Conservation (phyloP, 2,888 invertebrate genomes). For the Lacanobia wlatinum region DNA sequence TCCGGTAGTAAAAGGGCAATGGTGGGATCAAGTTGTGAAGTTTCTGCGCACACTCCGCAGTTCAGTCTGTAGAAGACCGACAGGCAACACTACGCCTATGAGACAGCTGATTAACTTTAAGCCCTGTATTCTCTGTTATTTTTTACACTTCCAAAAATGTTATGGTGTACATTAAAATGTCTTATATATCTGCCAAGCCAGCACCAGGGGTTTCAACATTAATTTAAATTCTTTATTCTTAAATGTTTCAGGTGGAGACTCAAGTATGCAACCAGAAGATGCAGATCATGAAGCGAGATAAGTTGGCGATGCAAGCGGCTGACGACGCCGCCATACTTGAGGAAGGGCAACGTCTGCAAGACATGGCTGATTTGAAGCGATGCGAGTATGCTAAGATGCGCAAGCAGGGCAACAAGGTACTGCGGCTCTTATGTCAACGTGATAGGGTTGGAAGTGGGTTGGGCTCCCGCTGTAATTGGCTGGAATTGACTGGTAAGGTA, state of each 20-base stretch:
- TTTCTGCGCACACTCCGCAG: too few species aligned
- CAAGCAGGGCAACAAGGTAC: constrained; percentile 76
- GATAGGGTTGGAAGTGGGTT: neutral
- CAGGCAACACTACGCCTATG: too few species aligned
- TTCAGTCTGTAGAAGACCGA: too few species aligned
- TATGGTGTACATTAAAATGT: too few species aligned
- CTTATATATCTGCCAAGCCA: too few species aligned
- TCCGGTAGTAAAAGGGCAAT: too few species aligned
- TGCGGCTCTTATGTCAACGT: neutral
- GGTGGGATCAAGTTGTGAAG: too few species aligned
- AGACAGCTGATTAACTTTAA: too few species aligned
- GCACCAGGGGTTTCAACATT: too few species aligned
- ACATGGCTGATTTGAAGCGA: constrained; percentile 70
- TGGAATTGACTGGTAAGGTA: neutral
- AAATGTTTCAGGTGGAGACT: constrained; percentile 74
- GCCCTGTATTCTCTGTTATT: too few species aligned
- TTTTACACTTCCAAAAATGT: too few species aligned
- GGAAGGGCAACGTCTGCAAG: constrained; percentile 70
- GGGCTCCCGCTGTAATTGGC: neutral
- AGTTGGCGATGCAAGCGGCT: constrained; percentile 53
- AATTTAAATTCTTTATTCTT: neutral
- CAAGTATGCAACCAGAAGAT: constrained; percentile 80
- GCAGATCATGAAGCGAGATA: constrained; percentile 68
- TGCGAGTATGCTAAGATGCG: constrained; percentile 77
- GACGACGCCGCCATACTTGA: constrained; percentile 64